Evolutionary conservation across 1,140 invertebrate genomes (phyloP), one percentile per base, ranked within the genome.

Genomic region (Pectinophora gossypiella): DNA sequence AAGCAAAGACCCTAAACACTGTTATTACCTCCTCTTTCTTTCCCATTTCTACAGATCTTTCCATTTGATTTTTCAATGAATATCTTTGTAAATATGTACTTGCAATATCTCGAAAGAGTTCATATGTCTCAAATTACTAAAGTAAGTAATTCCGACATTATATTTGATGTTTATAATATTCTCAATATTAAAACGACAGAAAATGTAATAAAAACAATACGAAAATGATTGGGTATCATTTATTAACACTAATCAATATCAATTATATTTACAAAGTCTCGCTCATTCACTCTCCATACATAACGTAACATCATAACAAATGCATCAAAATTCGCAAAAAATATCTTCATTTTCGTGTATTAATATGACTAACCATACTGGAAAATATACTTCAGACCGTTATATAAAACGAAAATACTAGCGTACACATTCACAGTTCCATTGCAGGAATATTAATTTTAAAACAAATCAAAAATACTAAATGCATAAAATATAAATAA

Each of bases 191-290:
- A n/a, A n/a, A n/a, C n/a, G n/a, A n/a, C n/a, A 45, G 5, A 40
- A 52, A 32, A 19, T 51, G 27, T 19, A 16, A 19, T 38, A 56
- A 32, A 23, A 44, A 48, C 32, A n/a, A n/a, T 27, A 19, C n/a
- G 15, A 38, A 52, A 43, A 21, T 66, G 43, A 62, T 66, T 66
- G 59, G 48, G 32, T 69, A 61, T 61, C 64, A 61, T 64, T 68
- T 72, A 67, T 62, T 68, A 72, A 68, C 59, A 68, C 67, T 72
- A 72, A 65, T 65, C 59, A 68, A 72, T 72, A 69, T 65, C 58
- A 69, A 65, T 73, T 64, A 72, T 76, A 76, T 73, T 76, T 76
- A 73, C 70, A 76, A 68, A 61, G 55, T 64, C 58, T 63, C 64
- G 59, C 49, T 57, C 66, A 59, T 61, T 60, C 68, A 63, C 51